Evolutionary conservation across 1,140 invertebrate genomes (phyloP), one percentile per base, ranked within the genome.

Genomic region (Batillaria attramentaria): DNA sequence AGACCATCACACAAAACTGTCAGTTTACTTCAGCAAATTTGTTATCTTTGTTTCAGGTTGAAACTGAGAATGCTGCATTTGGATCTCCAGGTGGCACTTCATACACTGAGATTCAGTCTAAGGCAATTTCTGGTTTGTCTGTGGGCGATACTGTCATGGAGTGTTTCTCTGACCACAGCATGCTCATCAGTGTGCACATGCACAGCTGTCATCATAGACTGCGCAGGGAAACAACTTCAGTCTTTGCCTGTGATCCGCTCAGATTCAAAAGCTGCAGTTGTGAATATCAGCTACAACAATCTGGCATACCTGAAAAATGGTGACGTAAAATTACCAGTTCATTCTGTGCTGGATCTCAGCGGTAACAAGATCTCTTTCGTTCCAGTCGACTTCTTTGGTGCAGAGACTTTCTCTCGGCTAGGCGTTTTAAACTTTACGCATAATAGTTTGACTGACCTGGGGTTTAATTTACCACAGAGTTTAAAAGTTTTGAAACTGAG

Each of bases 401-500:
- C 33, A 35, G 73, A 42, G 35, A n/a, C 20, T 28, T n/a, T n/a
- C n/a, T n/a, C n/a, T n/a, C 46, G 42, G 4, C 73, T 75, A 18
- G 31, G 31, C 16, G 39, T 35, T 0, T 35, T 75, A 35, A 75
- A 75, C 37, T 37, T 75, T 2, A 78, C 66, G 28, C 37, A 43
- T 28, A 70, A 70, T 46, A 28, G 39, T 3, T n/a, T 78, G 28
- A 42, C 13, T 1, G 46, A 43, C 13, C n/a, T 79, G 33, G 3
- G 28, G 6, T 46, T 72, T 24, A 43, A 57, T 13, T 46, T 79
- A 6, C 69, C 57, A 3, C 16, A 24, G 33, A 31, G 50, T 2
- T n/a, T 73, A 20, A 68, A 72, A 41, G 43, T 41, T 3, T 62
- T 83, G 0, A 68, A 79, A 75, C 33, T 85, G 2, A 73, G 70